A percentile compares a stretch with the other conserved stretches of the same genome.
These are phyloP conservation scores for Indri indri DNA, from an alignment of 2,113 vertebrate genomes.

Conservation along the genomic window DNA sequence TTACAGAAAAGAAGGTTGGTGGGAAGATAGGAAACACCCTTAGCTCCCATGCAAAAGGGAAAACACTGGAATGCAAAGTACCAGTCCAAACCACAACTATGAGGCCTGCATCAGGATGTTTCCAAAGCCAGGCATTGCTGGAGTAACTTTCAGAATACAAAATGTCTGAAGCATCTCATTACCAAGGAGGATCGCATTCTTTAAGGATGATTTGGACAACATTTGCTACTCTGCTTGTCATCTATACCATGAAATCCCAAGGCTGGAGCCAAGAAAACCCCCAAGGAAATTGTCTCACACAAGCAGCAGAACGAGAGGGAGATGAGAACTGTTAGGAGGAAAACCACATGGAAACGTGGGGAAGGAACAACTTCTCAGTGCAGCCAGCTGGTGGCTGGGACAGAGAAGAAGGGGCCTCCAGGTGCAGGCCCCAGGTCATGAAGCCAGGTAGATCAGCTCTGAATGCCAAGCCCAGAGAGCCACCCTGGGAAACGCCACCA, in stretches of 20 bases:
- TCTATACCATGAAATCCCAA: constrained; percentile 57
- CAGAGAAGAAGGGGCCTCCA: neutral
- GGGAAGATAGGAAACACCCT: constrained; percentile 16
- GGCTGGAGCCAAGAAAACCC: constrained; percentile 54
- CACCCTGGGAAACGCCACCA: neutral
- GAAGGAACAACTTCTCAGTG: neutral
- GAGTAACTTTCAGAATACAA: constrained; percentile 58
- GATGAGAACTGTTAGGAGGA: neutral
- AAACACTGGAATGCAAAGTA: constrained; percentile 77
- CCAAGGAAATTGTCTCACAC: constrained; percentile 4
- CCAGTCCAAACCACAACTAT: constrained; percentile 78
- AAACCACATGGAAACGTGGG: neutral
- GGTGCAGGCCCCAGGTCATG: neutral
- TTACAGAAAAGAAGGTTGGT: neutral
- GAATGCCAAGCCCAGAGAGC: neutral
- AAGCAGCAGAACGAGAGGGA: neutral
- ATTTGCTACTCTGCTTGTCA: constrained; percentile 44
- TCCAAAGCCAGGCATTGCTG: constrained; percentile 35
- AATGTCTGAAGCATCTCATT: constrained; percentile 64
- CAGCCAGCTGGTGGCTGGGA: neutral
- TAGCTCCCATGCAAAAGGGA: constrained; percentile 55
- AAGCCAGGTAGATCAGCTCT: neutral
- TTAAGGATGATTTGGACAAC: constrained; percentile 49
- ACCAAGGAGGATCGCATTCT: constrained; percentile 36
- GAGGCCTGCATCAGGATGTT: constrained; percentile 69